phyloP scores from a whole-genome alignment of 2,888 invertebrate species.

The Gibbula magus region DNA sequence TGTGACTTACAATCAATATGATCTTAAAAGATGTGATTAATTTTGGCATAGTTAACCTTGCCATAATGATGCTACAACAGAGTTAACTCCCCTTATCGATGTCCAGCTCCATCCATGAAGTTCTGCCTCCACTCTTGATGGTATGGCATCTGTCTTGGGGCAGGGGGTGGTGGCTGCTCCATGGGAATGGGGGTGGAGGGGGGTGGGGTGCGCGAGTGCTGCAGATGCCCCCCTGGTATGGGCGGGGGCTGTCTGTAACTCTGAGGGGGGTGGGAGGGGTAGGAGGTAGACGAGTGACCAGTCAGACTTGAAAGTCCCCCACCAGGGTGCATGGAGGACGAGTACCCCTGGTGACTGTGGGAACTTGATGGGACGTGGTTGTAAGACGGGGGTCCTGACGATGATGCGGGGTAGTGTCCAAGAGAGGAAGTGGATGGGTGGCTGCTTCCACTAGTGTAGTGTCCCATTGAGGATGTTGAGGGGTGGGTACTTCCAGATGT shows the following conservation, averaged over 20 bases:
- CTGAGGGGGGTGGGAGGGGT: constrained; percentile 3
- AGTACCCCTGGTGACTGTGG: background rate
- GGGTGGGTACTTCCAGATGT: background rate
- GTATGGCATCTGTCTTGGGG: constrained; percentile 16
- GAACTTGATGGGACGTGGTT: constrained; percentile 3
- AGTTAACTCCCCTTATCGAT: background rate
- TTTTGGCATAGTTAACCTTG: too few species aligned
- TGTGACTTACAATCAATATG: too few species aligned
- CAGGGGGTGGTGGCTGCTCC: constrained; percentile 30
- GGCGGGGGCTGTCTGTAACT: constrained; percentile 10
- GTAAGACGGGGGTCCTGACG: background rate
- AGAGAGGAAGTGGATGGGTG: background rate
- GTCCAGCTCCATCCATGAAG: constrained; percentile 28
- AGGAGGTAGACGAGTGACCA: constrained; percentile 3
- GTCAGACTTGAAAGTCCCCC: background rate
- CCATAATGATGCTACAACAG: too few species aligned
- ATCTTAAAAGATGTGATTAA: too few species aligned
- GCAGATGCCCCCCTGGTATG: constrained; percentile 24
- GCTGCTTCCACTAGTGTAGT: background rate
- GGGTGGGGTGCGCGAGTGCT: constrained; percentile 6
- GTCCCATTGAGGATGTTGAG: background rate
- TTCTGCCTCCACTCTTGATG: constrained; percentile 35
- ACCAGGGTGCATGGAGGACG: background rate
- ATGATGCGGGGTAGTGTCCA: background rate
- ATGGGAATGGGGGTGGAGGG: constrained; percentile 19